Percentiles rank a stretch among this genome's conserved stretches.
These are phyloP conservation scores for Burhinus oedicnemus DNA, from an alignment of 2,113 vertebrate genomes.

Conservation along the genomic window DNA sequence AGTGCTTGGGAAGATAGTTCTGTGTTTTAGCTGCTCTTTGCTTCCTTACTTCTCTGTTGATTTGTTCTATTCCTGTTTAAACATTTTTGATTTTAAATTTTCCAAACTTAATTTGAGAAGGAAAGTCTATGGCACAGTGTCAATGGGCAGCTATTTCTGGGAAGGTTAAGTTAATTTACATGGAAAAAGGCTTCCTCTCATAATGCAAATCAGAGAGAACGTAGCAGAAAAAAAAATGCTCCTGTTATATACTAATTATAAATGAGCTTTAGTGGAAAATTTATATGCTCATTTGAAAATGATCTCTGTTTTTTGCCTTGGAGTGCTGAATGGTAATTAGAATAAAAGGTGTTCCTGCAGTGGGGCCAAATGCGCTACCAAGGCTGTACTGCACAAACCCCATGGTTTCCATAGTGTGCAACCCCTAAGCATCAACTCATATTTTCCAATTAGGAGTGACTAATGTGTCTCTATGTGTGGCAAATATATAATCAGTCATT, in stretches of 20 bases:
- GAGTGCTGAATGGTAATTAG: slow-evolving; percentile 57
- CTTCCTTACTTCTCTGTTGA: not conserved
- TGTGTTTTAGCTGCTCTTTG: not conserved
- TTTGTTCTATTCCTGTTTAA: not conserved
- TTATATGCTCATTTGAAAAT: slow-evolving; percentile 61
- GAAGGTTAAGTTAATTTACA: slow-evolving; percentile 1
- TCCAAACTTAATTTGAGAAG: not conserved
- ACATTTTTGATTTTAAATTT: not conserved
- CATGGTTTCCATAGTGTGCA: slow-evolving; percentile 11
- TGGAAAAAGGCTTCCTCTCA: slow-evolving; percentile 36
- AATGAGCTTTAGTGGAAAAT: slow-evolving; percentile 61
- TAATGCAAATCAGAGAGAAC: slow-evolving; percentile 25
- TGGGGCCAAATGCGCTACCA: slow-evolving; percentile 41
- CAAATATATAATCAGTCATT: slow-evolving; percentile 66
- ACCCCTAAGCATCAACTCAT: slow-evolving; percentile 50
- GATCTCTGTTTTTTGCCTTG: slow-evolving; percentile 57
- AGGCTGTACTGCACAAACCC: not conserved
- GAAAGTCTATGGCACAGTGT: not conserved
- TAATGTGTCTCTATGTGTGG: slow-evolving; percentile 52
- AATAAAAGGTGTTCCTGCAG: slow-evolving; percentile 62
- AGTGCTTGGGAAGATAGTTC: not conserved
- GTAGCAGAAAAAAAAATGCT: slow-evolving; percentile 4
- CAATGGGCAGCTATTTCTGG: not conserved
- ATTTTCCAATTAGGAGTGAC: slow-evolving; percentile 67
- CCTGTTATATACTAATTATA: slow-evolving; percentile 60